Percentiles rank a stretch among this genome's conserved stretches.
phyloP scores from a whole-genome alignment of 2,797 vertebrate species.

The Platyrinchus mystaceus region DNA sequence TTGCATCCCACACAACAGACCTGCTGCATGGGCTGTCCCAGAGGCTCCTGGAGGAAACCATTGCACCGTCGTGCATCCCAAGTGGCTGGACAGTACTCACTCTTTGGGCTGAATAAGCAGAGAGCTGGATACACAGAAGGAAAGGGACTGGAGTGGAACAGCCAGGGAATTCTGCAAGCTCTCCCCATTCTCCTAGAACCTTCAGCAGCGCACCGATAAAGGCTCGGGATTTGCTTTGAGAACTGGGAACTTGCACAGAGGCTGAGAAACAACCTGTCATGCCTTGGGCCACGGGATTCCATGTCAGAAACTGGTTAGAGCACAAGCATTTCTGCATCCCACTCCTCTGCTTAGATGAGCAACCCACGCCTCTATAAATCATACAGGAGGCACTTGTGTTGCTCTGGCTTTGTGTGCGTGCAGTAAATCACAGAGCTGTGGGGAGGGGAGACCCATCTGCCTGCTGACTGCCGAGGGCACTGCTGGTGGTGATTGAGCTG shows the following conservation, averaged over 20 bases:
- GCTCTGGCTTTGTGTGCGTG: neutral
- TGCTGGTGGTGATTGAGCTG: neutral
- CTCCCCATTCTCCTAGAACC: neutral
- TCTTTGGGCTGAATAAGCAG: neutral
- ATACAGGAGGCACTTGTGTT: neutral
- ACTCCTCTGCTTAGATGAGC: constrained; percentile 44
- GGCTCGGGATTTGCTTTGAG: neutral
- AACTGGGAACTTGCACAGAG: neutral
- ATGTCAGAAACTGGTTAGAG: constrained; percentile 46
- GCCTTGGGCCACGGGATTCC: neutral
- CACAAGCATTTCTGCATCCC: constrained; percentile 39
- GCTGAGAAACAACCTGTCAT: neutral
- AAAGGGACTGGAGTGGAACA: neutral
- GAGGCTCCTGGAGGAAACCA: neutral
- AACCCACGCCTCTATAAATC: constrained; percentile 49
- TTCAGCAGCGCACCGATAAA: neutral
- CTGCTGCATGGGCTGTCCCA: neutral
- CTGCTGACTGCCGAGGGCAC: neutral
- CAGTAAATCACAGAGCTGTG: neutral
- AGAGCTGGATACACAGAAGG: neutral
- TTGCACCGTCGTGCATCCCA: neutral
- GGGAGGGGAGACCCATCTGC: neutral
- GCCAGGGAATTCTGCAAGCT: neutral
- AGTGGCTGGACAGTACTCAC: fast-evolving
- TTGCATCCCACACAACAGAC: neutral